phyloP scores from a whole-genome alignment of 2,113 vertebrate species.

The Leptocoma aspasia region DNA sequence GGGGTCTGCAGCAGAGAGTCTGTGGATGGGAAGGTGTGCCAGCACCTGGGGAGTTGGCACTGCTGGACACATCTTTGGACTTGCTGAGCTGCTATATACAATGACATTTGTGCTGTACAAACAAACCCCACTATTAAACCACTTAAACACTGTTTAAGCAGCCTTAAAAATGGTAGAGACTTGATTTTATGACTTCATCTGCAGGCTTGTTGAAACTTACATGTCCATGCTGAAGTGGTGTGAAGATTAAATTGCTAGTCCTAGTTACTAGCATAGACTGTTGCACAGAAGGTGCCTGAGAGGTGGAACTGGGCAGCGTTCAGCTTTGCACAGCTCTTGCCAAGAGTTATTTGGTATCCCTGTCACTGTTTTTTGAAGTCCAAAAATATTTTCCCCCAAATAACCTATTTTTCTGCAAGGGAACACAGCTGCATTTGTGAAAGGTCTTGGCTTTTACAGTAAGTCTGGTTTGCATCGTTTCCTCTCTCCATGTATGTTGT shows the following conservation, averaged over 20 bases:
- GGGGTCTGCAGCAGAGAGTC: not conserved
- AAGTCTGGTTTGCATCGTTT: not conserved
- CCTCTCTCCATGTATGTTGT: not conserved
- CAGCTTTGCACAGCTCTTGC: not conserved
- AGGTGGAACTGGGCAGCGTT: not conserved
- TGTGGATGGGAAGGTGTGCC: not conserved
- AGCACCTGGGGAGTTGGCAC: not conserved
- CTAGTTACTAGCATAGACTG: not conserved
- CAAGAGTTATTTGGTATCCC: not conserved
- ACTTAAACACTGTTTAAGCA: not conserved
- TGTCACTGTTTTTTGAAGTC: not conserved
- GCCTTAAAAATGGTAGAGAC: not conserved
- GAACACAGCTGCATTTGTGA: not conserved
- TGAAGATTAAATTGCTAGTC: not conserved
- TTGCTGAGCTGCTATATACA: not conserved
- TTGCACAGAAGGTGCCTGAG: not conserved
- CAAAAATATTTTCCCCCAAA: not conserved
- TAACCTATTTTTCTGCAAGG: not conserved
- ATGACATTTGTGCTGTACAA: rapidly evolving
- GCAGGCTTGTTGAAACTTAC: not conserved
- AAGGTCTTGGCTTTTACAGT: not conserved
- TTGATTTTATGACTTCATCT: not conserved
- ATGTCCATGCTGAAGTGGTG: not conserved
- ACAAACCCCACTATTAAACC: not conserved
- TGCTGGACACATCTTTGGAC: not conserved